Conservation (phyloP, 2,888 invertebrate genomes). For the Oscheius myriophilus region DNA sequence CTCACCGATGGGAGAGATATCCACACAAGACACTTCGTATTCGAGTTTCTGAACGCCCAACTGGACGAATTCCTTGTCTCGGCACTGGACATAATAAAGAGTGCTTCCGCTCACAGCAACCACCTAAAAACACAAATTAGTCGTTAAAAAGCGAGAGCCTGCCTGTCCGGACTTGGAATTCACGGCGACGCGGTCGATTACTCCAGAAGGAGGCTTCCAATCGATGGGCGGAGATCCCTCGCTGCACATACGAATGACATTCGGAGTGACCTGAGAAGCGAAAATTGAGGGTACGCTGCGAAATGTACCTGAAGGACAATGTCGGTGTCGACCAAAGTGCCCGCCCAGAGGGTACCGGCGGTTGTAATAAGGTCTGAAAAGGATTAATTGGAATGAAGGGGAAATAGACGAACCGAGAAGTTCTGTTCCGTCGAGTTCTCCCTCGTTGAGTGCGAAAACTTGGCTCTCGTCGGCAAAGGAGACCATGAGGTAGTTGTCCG, state of each 20-base stretch:
- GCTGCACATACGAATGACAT: slow-evolving; percentile 82
- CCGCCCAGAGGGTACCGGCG: slow-evolving; percentile 91
- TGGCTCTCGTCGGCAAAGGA: slow-evolving; percentile 94
- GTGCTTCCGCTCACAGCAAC: slow-evolving; percentile 46
- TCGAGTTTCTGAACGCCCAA: slow-evolving; percentile 77
- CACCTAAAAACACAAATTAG: slow-evolving; percentile 43
- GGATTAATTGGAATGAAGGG: background rate
- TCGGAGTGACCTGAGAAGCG: slow-evolving; percentile 80
- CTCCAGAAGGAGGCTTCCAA: slow-evolving; percentile 40
- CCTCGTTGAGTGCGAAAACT: slow-evolving; percentile 83
- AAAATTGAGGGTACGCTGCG: background rate
- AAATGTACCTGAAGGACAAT: slow-evolving; percentile 44
- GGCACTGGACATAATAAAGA: slow-evolving; percentile 45
- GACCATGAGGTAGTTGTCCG: slow-evolving; percentile 87
- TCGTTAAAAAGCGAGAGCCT: background rate
- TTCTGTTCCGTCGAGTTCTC: slow-evolving; percentile 88
- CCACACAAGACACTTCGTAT: slow-evolving; percentile 94
- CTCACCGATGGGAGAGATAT: slow-evolving; percentile 82
- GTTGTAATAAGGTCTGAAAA: slow-evolving; percentile 89
- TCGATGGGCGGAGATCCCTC: slow-evolving; percentile 70
- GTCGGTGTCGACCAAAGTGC: slow-evolving; percentile 73
- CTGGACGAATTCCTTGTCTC: slow-evolving; percentile 77
- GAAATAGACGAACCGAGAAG: slow-evolving; percentile 37
- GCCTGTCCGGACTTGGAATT: slow-evolving; percentile 68
- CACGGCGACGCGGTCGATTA: slow-evolving; percentile 63